Conservation (phyloP, 92 coral and sea anemone genomes). For the Phymanthus crucifer region DNA sequence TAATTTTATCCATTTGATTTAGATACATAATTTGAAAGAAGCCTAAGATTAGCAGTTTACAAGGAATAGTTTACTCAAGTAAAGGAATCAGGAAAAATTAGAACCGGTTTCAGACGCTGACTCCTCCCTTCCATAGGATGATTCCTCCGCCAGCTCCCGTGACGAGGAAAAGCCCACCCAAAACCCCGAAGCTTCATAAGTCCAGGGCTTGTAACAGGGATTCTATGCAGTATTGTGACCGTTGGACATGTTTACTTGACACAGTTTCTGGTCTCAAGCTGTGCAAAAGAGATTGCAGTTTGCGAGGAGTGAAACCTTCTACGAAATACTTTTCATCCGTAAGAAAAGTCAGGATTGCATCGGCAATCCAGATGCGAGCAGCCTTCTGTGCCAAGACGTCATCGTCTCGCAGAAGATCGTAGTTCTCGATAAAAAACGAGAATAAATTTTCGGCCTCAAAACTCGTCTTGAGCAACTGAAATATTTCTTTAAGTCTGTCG, state of each 20-base stretch:
- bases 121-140: neutral
- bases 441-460: conserved; percentile 20
- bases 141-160: neutral
- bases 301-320: conserved; percentile 14
- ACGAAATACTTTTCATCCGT: conserved; percentile 9
- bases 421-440: conserved; percentile 33
- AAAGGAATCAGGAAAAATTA: neutral
- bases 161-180: neutral
- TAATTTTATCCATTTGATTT: neutral
- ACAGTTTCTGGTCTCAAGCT: conserved; percentile 26
- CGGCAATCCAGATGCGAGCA: conserved; percentile 31
- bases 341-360: conserved; percentile 30
- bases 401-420: conserved; percentile 32
- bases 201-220: neutral
- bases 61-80: neutral
- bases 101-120: neutral
- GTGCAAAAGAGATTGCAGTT: conserved; percentile 16
- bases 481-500: conserved; percentile 20
- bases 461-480: conserved; percentile 23
- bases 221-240: neutral
- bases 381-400: conserved; percentile 22
- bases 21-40: neutral
- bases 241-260: neutral
- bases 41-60: neutral
- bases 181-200: neutral